Base-by-base conservation (phyloP, 2,797 vertebrate genomes). In the Paguma larvata region DNA sequence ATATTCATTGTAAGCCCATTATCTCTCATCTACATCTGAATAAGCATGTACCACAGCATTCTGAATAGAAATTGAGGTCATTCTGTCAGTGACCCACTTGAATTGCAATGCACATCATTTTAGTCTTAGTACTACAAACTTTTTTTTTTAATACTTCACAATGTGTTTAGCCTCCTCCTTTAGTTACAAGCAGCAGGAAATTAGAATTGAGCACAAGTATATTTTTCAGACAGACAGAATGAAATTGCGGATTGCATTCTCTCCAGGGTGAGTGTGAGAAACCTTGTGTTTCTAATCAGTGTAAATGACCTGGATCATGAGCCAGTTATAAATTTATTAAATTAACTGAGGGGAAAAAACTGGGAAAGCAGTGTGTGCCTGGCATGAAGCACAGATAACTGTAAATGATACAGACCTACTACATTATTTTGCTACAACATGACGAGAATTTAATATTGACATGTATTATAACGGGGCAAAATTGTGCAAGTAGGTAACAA, bases 21-120 rank as follows among this genome's bases (percentile, higher is more conserved):
- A 95, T 94, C 95, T 89, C 59, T 85, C 75, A 96, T 95, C 80
- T 95, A 18, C 11, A 87, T 97, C 80, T 80, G 65, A 97, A 94
- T 77, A 77, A 77, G 44, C 94, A 62, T 79, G 70, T 62, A 53
- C 25, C 32, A 21, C 65, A 82, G 19, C 67, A 79, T 68, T 89
- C 62, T 59, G 89, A 97, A 96, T 85, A 97, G 77, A 97, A 96
- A 94, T 96, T 91, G 95, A 97, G 84, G 93, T 97, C 73, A 88
- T 86, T 91, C 67, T 96, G 23, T 87, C 32, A 78, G 79, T 62
- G 95, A 95, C 84, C 87, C 65, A 70, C 46, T 11, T 94, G 83
- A 97, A 95, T 94, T 95, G 65, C 34, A 96, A 23, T 68, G 65
- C 59, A 84, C 70, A 46, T 96, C 78, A 88, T 86, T 97, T 96